Conservation (phyloP, 2,113 vertebrate species). For the Actinemys pallida region DNA sequence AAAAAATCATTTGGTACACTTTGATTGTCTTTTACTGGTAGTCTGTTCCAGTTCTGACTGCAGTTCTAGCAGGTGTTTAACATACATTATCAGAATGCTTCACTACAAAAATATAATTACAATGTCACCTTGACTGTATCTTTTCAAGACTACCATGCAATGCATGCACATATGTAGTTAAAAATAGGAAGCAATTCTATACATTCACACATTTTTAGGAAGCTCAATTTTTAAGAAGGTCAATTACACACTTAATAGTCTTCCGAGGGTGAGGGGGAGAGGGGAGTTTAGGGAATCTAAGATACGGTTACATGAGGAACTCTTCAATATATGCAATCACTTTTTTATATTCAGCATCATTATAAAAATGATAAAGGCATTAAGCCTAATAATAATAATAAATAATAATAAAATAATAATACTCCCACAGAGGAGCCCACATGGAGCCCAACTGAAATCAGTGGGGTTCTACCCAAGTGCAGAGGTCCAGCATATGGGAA, state of each 20-base stretch:
- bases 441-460: neutral
- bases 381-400: neutral
- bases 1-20: neutral
- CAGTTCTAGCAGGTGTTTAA: neutral
- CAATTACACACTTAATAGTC: neutral
- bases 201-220: neutral
- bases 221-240: neutral
- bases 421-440: neutral
- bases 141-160: neutral
- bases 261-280: neutral
- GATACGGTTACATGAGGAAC: neutral
- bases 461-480: neutral
- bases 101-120: neutral
- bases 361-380: neutral
- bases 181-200: neutral
- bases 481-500: neutral
- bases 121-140: neutral
- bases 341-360: neutral
- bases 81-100: neutral
- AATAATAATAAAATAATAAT: too few relatives aligned
- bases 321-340: neutral
- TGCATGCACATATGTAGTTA: neutral
- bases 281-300: neutral
- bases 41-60: neutral
- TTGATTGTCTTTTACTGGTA: neutral